Percentiles rank a stretch among this genome's conserved stretches.
Evolutionary conservation across 1,140 invertebrate species (phyloP).

Genomic region (Zophobas morio): DNA sequence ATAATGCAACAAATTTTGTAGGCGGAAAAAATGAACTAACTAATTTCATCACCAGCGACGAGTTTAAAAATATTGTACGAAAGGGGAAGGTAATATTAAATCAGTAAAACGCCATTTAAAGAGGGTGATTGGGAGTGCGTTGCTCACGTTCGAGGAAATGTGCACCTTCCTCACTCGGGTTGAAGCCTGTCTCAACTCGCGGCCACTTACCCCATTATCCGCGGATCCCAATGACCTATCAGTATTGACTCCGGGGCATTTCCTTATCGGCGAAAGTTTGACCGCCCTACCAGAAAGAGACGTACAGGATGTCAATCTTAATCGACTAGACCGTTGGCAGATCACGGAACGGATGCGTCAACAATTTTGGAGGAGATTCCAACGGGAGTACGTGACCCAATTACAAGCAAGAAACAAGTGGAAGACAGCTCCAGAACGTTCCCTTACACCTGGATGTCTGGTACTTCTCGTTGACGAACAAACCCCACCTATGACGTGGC

Average conservation of each 20-base stretch:
- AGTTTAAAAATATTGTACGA: background rate
- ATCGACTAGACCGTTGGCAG: background rate
- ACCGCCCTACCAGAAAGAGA: slow-evolving; percentile 46
- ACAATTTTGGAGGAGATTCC: background rate
- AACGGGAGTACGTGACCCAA: too few relatives aligned
- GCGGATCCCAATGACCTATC: slow-evolving; percentile 4
- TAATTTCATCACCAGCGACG: slow-evolving; percentile 25
- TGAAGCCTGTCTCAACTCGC: slow-evolving; percentile 2
- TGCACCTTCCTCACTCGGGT: background rate
- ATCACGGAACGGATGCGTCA: background rate
- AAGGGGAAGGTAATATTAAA: slow-evolving; percentile 65
- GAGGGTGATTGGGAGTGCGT: slow-evolving; percentile 2
- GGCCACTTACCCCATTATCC: background rate
- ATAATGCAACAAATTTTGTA: slow-evolving; percentile 7
- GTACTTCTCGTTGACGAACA: too few relatives aligned
- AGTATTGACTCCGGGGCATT: slow-evolving; percentile 62
- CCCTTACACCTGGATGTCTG: too few relatives aligned
- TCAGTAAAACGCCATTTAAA: slow-evolving; percentile 65
- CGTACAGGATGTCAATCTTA: slow-evolving; percentile 13
- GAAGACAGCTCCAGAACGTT: too few relatives aligned
- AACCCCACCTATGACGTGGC: too few relatives aligned
- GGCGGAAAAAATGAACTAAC: background rate
- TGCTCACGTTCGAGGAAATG: slow-evolving; percentile 46
- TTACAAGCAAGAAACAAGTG: too few relatives aligned
- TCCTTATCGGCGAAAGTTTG: slow-evolving; percentile 61